Conservation (phyloP, 2,888 invertebrate species). For the Marronus borbonicus region DNA sequence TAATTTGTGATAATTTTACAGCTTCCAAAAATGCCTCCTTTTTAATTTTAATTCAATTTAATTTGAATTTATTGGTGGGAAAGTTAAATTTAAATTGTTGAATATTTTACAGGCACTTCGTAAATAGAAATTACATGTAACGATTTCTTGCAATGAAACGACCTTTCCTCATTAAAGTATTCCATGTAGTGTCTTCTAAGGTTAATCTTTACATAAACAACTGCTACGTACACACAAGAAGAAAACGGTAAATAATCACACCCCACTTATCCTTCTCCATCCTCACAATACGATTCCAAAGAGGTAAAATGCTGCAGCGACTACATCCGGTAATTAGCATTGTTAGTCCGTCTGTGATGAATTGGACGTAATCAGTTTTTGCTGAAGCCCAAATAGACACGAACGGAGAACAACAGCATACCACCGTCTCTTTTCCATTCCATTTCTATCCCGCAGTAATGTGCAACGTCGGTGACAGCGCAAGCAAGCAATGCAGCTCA, state of each 20-base stretch:
- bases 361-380: slow-evolving; percentile 40
- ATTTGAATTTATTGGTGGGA: too few species aligned
- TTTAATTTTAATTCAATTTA: too few species aligned
- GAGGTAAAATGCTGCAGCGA: slow-evolving; percentile 30
- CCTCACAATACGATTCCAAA: slow-evolving; percentile 28
- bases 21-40: too few species aligned
- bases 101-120: too few species aligned
- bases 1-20: too few species aligned
- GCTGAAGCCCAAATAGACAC: slow-evolving; percentile 22
- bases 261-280: not conserved
- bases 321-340: slow-evolving; percentile 40
- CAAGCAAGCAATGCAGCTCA: slow-evolving; percentile 8
- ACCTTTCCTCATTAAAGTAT: too few species aligned
- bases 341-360: slow-evolving; percentile 42
- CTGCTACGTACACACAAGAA: too few species aligned
- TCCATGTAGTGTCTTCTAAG: too few species aligned
- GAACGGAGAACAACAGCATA: not conserved
- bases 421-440: not conserved
- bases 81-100: too few species aligned
- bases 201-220: too few species aligned
- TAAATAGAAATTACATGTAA: too few species aligned
- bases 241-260: slow-evolving; percentile 8
- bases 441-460: not conserved
- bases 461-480: not conserved
- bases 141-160: too few species aligned